Base-by-base conservation (phyloP, 2,888 invertebrate genomes). In the Hirtodrosophila duncani region DNA sequence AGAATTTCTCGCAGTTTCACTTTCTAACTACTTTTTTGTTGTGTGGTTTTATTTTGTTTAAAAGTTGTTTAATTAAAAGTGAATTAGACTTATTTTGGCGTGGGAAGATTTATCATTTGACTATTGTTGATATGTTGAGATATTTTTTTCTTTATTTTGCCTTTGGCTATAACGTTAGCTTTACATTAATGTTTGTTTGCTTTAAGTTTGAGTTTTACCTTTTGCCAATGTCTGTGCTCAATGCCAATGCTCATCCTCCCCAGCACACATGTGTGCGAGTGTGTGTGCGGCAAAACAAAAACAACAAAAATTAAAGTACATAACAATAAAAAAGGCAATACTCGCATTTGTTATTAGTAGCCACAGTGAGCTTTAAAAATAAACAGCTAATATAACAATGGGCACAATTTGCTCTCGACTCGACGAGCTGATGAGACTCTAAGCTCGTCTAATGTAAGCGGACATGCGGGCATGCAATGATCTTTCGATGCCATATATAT, bases 361-460 rank as follows among this genome's bases (percentile, higher is more conserved):
- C 63, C 51, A 43, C 34, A 69, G 60, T 74, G 69, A 66, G 78
- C 74, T 78, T 79, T 66, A 43, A 63, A 75, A 78, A 78, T 74
- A 66, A 63, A 61, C 60, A 70, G 63, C 63, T 67, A 70, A 67
- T 65, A 68, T 58, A 74, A 75, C 74, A 75, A 75, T 75, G 80
- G 66, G 49, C 62, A 72, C 77, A 75, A 75, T 68, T 75, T 80
- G 74, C 72, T 68, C 58, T 65, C 59, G 71, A 50, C 36, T 49
- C 36, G 24, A 37, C n/a, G n/a, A 38, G 27, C 41, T 29, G 45
- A 44, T 20, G 18, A 38, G 45, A 21, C 17, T 13, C 51, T 64
- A 53, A 42, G 33, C 62, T 56, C 51, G 43, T 60, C 53, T 74
- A 80, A 80, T 75, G 69, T 75, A 75, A 75, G 77, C 74, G 77